phyloP scores from a whole-genome alignment of 2,888 invertebrate genomes.

The Trilocha varians region DNA sequence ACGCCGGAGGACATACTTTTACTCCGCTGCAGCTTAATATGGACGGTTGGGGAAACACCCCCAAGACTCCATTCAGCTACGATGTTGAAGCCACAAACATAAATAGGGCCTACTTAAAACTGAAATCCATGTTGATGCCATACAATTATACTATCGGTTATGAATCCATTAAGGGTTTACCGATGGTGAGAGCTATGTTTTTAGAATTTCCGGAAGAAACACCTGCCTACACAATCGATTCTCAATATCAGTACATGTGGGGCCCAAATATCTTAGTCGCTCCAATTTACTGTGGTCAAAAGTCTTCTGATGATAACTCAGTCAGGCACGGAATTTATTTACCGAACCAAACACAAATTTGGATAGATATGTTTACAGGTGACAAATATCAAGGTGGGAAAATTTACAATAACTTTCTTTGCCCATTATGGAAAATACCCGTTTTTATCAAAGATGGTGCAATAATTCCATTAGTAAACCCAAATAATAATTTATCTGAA shows the following conservation, averaged over 20 bases:
- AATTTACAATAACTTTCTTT: conserved; percentile 41
- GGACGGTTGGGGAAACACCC: conserved; percentile 59
- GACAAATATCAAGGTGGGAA: conserved; percentile 56
- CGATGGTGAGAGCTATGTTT: conserved; percentile 62
- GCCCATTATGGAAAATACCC: conserved; percentile 59
- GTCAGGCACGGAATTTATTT: conserved; percentile 48
- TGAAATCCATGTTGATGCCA: conserved; percentile 57
- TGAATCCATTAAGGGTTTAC: conserved; percentile 43
- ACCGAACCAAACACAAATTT: conserved; percentile 43
- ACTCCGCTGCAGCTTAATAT: conserved; percentile 62
- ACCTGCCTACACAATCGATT: conserved; percentile 41
- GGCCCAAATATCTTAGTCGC: conserved; percentile 57
- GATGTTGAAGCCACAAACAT: conserved; percentile 44
- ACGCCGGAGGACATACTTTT: conserved; percentile 46
- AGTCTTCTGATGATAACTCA: conserved; percentile 18
- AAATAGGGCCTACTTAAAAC: conserved; percentile 58
- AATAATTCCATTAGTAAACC: conserved; percentile 52
- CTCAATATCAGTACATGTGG: conserved; percentile 67
- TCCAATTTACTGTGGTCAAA: conserved; percentile 41
- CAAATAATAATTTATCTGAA: conserved; percentile 53
- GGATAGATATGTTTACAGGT: conserved; percentile 59
- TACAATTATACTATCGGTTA: conserved; percentile 56
- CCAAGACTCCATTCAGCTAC: conserved; percentile 54
- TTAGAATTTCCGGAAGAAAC: conserved; percentile 48
- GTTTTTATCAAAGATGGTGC: conserved; percentile 57